Evolutionary conservation across 2,113 vertebrate genomes (phyloP).

Genomic region (Colinus virginianus): DNA sequence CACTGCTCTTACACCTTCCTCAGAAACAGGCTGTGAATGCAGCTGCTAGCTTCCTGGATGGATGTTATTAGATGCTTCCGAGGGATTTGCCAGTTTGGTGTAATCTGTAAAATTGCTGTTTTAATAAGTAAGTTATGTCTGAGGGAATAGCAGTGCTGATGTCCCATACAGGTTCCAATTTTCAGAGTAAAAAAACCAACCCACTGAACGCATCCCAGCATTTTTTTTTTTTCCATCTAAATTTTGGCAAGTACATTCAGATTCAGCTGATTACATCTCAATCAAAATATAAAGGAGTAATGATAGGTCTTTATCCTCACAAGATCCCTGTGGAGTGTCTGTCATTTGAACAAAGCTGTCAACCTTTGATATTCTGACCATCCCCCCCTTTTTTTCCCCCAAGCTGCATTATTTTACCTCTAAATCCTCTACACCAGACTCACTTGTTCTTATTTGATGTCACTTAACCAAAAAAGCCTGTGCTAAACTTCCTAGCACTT

Average conservation of each 20-base stretch:
- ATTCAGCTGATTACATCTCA: conserved; percentile 15
- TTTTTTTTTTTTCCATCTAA: not conserved
- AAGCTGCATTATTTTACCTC: not conserved
- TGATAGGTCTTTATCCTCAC: not conserved
- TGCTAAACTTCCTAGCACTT: not conserved
- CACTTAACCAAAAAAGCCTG: not conserved
- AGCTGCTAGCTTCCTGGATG: conserved; percentile 10
- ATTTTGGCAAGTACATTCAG: not conserved
- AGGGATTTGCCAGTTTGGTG: conserved; percentile 22
- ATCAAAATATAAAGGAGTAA: not conserved
- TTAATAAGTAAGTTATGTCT: conserved; percentile 43
- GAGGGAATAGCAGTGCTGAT: not conserved
- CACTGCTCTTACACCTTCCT: not conserved
- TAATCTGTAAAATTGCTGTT: conserved; percentile 39
- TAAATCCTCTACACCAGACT: not conserved
- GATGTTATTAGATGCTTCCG: conserved; percentile 7
- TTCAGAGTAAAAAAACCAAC: conserved; percentile 22
- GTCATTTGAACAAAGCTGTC: not conserved
- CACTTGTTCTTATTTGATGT: not conserved
- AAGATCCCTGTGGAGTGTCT: not conserved
- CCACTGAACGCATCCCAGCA: not conserved
- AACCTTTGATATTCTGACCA: not conserved
- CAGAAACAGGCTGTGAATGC: not conserved
- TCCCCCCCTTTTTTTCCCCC: not conserved
- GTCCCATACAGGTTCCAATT: not conserved